These are phyloP conservation scores for Fundulus diaphanus DNA, from an alignment of 2,797 vertebrate species.

Conservation along the genomic window DNA sequence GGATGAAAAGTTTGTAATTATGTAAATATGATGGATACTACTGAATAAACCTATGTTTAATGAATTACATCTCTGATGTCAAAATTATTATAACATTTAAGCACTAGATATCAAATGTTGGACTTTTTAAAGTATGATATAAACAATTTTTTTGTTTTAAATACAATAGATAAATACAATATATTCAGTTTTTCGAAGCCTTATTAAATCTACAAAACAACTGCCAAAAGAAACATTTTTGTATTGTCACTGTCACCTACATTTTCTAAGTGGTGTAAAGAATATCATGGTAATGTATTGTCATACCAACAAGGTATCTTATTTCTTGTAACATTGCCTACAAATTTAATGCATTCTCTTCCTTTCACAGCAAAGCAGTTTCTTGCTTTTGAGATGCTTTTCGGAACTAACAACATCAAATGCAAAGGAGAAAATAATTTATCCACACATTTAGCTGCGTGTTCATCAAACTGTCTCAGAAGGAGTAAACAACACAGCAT, in stretches of 20 bases:
- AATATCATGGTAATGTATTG: neutral
- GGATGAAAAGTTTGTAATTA: neutral
- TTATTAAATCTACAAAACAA: neutral
- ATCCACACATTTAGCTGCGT: constrained; percentile 53
- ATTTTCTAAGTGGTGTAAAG: constrained; percentile 1
- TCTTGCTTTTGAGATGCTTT: constrained; percentile 13
- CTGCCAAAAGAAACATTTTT: neutral
- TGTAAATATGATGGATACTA: neutral
- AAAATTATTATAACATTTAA: neutral
- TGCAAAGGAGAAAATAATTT: constrained; percentile 47
- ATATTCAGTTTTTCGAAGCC: neutral
- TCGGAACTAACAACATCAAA: constrained; percentile 39
- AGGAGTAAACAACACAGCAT: constrained; percentile 57
- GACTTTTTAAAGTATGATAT: neutral
- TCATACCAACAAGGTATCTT: neutral
- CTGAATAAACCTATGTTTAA: neutral
- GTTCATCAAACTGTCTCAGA: constrained; percentile 67
- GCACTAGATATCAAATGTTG: too few species aligned
- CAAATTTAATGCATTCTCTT: neutral
- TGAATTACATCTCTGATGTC: neutral
- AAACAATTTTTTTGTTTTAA: neutral
- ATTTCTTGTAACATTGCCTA: neutral
- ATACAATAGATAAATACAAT: neutral
- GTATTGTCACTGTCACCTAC: neutral
- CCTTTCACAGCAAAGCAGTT: constrained; percentile 4